Percentiles rank a stretch among this genome's conserved stretches.
Evolutionary conservation across 2,113 vertebrate genomes (phyloP).

Genomic region (Peucedramus taeniatus): DNA sequence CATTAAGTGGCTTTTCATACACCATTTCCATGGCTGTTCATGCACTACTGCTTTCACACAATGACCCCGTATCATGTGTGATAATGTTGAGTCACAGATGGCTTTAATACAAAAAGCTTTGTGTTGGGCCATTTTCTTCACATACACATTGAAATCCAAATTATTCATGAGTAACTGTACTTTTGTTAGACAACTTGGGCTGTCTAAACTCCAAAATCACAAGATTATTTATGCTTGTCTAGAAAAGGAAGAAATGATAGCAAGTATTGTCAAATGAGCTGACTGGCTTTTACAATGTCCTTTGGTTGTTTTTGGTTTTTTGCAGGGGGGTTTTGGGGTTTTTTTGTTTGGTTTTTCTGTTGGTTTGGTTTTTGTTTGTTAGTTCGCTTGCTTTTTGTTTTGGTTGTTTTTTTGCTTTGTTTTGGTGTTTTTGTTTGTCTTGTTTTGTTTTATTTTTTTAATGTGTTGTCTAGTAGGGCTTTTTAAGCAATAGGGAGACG

Average conservation of each 20-base stretch:
- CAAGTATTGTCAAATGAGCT: background rate
- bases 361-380: background rate
- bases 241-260: background rate
- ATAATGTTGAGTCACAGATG: constrained; percentile 13
- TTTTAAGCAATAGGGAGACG: background rate
- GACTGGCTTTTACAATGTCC: background rate
- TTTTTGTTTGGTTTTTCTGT: background rate
- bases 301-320: background rate
- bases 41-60: background rate
- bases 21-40: background rate
- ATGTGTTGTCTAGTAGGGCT: background rate
- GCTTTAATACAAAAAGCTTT: constrained; percentile 6
- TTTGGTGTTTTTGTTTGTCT: background rate
- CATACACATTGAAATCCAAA: background rate
- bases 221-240: background rate
- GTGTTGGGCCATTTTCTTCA: constrained; percentile 20
- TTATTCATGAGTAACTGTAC: constrained; percentile 29
- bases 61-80: background rate
- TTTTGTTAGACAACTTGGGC: background rate
- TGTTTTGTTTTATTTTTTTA: background rate
- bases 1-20: background rate
- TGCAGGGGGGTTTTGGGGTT: too few relatives aligned
- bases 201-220: background rate
- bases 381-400: background rate
- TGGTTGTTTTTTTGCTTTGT: background rate